These are phyloP conservation scores for Ophonus ardosiacus DNA, from an alignment of 2,888 invertebrate genomes.

Conservation along the genomic window DNA sequence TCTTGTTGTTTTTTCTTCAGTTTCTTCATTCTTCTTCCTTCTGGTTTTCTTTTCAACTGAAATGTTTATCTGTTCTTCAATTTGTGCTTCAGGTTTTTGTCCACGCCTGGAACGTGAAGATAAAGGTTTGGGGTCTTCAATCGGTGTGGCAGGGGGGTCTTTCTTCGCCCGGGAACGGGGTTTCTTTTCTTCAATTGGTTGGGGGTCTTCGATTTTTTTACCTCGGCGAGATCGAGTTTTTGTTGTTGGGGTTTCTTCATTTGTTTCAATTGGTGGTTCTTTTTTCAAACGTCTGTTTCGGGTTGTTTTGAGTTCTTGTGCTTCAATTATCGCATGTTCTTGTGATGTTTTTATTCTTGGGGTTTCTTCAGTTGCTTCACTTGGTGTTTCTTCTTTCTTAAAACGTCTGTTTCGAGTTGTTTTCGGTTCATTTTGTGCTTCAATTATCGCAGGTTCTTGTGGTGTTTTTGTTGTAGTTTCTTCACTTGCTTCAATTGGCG, in stretches of 20 bases:
- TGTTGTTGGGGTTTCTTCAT: neutral
- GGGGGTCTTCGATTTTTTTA: neutral
- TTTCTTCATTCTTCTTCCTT: conserved; percentile 1
- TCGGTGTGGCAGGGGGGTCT: neutral
- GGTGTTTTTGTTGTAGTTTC: neutral
- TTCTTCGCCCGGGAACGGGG: neutral
- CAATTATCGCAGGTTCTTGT: neutral
- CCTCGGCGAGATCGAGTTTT: neutral
- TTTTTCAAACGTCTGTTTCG: neutral
- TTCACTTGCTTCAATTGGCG: neutral
- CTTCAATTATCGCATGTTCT: neutral
- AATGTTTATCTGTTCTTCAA: too few relatives aligned
- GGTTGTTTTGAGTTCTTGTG: neutral
- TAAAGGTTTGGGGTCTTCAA: neutral
- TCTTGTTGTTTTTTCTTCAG: neutral
- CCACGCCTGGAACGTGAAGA: neutral
- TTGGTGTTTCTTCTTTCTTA: neutral
- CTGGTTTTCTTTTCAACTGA: neutral
- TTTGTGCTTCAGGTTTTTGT: neutral
- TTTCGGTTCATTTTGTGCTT: neutral
- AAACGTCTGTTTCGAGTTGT: neutral
- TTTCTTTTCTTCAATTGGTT: neutral
- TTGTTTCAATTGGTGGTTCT: neutral
- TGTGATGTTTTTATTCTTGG: neutral
- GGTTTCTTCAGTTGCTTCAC: neutral